Evolutionary conservation across 1,140 invertebrate genomes (phyloP).

Genomic region (Drosophila erecta): DNA sequence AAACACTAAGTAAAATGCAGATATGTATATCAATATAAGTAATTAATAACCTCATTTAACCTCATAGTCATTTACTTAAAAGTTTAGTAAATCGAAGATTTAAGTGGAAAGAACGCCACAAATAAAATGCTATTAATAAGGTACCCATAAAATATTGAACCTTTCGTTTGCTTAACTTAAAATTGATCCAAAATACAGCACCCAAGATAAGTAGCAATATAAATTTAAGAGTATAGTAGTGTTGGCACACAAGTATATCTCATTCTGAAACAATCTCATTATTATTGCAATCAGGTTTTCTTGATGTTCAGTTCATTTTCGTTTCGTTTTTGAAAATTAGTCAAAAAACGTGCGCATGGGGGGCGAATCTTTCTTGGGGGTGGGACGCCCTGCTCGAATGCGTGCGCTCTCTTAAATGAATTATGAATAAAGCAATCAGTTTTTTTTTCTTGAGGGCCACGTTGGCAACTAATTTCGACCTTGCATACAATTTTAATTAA

Average conservation of each 20-base stretch:
- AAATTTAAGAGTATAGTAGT: constrained; percentile 7
- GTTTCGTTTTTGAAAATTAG: constrained; percentile 49
- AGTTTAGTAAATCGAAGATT: constrained; percentile 4
- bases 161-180: not conserved
- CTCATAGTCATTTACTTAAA: constrained; percentile 1
- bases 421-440: constrained; percentile 76
- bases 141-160: not conserved
- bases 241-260: constrained; percentile 25
- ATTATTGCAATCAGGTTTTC: constrained; percentile 66
- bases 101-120: not conserved
- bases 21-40: not conserved
- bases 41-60: constrained; percentile 9
- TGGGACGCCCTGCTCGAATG: constrained; percentile 6
- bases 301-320: constrained; percentile 9
- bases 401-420: constrained; percentile 68
- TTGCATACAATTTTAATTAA: constrained; percentile 82
- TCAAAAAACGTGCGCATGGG: constrained; percentile 48
- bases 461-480: constrained; percentile 79
- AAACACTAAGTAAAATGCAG: not conserved
- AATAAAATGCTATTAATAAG: not conserved
- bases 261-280: constrained; percentile 68
- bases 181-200: constrained; percentile 4
- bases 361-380: not conserved
- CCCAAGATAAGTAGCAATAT: constrained; percentile 3
- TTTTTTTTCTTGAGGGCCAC: constrained; percentile 65